phyloP scores from a whole-genome alignment of 2,113 vertebrate genomes.

The Setophaga petechia region DNA sequence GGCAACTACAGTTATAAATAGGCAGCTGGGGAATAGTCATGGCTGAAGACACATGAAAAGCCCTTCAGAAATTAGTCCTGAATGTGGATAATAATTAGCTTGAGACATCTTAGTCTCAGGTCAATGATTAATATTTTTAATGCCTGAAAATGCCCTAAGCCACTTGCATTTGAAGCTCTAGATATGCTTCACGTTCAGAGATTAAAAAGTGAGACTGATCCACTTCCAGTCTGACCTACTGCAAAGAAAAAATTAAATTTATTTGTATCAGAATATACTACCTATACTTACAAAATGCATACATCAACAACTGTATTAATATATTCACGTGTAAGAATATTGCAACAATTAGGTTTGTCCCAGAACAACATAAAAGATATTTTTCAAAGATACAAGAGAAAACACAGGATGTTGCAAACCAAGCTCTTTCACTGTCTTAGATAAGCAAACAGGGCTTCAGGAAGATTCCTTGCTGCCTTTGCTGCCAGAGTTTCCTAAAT shows the following conservation, averaged over 20 bases:
- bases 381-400: neutral
- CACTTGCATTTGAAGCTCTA: neutral
- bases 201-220: neutral
- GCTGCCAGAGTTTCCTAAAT: neutral
- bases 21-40: neutral
- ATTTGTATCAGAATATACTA: neutral
- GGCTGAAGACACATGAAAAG: neutral
- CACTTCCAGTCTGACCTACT: neutral
- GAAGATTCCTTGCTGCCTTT: neutral
- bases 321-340: accelerated
- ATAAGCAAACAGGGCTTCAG: neutral
- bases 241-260: neutral
- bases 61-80: neutral
- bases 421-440: neutral
- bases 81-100: neutral
- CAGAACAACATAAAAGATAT: neutral
- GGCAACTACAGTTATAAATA: neutral
- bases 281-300: neutral
- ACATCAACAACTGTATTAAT: neutral
- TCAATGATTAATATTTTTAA: conserved; percentile 25
- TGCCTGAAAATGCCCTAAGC: neutral
- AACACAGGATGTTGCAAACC: neutral
- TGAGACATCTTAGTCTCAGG: neutral
- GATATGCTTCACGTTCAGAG: neutral
- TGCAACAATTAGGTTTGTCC: neutral